Base-by-base conservation (phyloP, 1,140 invertebrate genomes). In the Nephila pilipes region DNA sequence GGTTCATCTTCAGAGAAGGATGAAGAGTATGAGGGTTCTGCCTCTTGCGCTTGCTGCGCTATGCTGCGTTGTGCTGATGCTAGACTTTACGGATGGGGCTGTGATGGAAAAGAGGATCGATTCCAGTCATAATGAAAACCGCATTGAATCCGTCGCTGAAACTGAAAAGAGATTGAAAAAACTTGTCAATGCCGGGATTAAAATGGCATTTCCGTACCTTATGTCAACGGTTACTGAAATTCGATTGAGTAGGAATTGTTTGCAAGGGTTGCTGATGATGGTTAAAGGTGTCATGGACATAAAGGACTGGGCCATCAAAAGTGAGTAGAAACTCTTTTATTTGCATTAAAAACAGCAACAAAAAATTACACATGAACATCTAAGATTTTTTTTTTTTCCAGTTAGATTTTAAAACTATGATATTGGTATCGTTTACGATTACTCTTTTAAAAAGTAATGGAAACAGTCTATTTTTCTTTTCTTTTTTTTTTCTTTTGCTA, bases 251-350 rank as follows among this genome's bases (percentile, higher is more conserved):
- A 5, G 25, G 18, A 90, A 57, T 1, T 93, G 93, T 25, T 29
- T 90, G 25, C 6, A 25, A 10, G 81, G 93, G 1, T 32, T 90
- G 22, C 8, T 93, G 22, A 93, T 85, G 75, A 20, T 90, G 12
- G n/a, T 93, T 46, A 85, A 75, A 60, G 93, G 93, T 5, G 88
- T 94, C 29, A 75, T 94, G 90, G 92, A 94, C 88, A 80, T 94
- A 5, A 94, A 93, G 89, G 91, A 85, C 36, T 94, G 94, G 94
- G 93, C 94, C 18, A 29, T 94, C 18, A 94, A 87, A 94, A 94
- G 94, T 94, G 91, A 94, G 94, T 87, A n/a, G 14, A 85, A 32
- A 18, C 4, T 32, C 32, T 18, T 32, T 36, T 14, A 10, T 65
- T 65, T 65, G n/a, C 12, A 46, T 10, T 0, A 46, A 46, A 46